Conservation (phyloP, 1,140 invertebrate genomes). For the Aphelenchoides fujianensis region DNA sequence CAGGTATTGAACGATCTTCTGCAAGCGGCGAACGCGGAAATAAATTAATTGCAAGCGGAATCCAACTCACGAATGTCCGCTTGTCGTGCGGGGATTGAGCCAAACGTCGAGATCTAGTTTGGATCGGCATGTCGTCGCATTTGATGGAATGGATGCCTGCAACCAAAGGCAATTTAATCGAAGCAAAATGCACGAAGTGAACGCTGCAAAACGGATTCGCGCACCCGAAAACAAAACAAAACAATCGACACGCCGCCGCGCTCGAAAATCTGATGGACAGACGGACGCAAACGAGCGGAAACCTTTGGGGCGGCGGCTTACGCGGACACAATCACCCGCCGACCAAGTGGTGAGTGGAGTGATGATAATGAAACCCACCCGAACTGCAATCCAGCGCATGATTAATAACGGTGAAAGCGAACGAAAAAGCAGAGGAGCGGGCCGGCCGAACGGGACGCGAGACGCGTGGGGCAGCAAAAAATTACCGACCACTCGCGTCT, state of each 20-base stretch:
- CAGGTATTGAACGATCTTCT: constrained; percentile 20
- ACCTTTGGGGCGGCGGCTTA: too few relatives aligned
- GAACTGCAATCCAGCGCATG: background rate
- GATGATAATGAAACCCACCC: background rate
- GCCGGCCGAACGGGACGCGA: background rate
- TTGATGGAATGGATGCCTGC: background rate
- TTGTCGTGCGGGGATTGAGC: background rate
- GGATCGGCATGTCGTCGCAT: background rate
- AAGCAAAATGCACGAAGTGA: background rate
- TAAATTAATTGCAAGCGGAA: background rate
- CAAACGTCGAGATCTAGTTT: background rate
- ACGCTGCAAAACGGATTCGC: background rate
- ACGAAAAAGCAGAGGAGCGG: too few relatives aligned
- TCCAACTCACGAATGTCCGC: background rate
- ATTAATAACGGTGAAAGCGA: constrained; percentile 2
- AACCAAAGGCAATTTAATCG: background rate
- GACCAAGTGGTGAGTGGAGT: too few relatives aligned
- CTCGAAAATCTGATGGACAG: too few relatives aligned
- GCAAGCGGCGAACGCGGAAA: background rate
- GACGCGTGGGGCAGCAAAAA: background rate
- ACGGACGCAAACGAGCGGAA: too few relatives aligned
- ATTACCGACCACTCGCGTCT: background rate
- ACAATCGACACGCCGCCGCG: too few relatives aligned
- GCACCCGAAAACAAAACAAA: background rate
- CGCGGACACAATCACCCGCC: too few relatives aligned